Percentiles rank a stretch among this genome's conserved stretches.
These are phyloP conservation scores for Argyra leucocephala DNA, from an alignment of 2,888 invertebrate genomes.

Conservation along the genomic window DNA sequence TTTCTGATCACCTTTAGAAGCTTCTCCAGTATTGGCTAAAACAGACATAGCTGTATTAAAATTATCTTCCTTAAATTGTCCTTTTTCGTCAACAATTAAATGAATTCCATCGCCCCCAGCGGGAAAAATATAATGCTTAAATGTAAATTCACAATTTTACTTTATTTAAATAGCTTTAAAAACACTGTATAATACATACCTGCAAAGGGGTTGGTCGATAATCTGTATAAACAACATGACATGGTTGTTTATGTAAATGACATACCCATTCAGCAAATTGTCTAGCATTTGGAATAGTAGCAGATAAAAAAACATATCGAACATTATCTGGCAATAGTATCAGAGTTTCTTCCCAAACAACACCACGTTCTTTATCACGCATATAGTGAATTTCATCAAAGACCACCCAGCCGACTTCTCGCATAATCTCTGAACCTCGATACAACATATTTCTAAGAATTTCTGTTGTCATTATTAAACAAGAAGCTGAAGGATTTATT, in stretches of 20 bases:
- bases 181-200: background rate
- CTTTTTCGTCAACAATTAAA: slow-evolving; percentile 90
- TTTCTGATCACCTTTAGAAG: slow-evolving; percentile 68
- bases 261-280: slow-evolving; percentile 94
- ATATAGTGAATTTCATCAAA: slow-evolving; percentile 99
- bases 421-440: slow-evolving; percentile 94
- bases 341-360: slow-evolving; percentile 95
- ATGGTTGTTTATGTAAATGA: slow-evolving; percentile 89
- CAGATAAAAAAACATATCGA: slow-evolving; percentile 96
- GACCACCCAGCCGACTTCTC: slow-evolving; percentile 99
- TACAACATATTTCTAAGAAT: slow-evolving; percentile 98
- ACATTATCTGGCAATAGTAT: slow-evolving; percentile 96
- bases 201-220: slow-evolving; percentile 94
- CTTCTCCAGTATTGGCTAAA: slow-evolving; percentile 71
- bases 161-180: background rate
- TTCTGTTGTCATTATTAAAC: slow-evolving; percentile 99
- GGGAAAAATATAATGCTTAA: slow-evolving; percentile 86
- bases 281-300: slow-evolving; percentile 97
- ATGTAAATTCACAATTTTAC: background rate
- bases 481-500: slow-evolving; percentile 94
- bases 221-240: slow-evolving; percentile 98
- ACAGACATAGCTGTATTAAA: slow-evolving; percentile 96
- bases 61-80: slow-evolving; percentile 93
- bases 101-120: slow-evolving; percentile 93
- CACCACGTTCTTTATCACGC: slow-evolving; percentile 98